phyloP scores from a whole-genome alignment of 1,140 invertebrate species.

The Panonychus citri region DNA sequence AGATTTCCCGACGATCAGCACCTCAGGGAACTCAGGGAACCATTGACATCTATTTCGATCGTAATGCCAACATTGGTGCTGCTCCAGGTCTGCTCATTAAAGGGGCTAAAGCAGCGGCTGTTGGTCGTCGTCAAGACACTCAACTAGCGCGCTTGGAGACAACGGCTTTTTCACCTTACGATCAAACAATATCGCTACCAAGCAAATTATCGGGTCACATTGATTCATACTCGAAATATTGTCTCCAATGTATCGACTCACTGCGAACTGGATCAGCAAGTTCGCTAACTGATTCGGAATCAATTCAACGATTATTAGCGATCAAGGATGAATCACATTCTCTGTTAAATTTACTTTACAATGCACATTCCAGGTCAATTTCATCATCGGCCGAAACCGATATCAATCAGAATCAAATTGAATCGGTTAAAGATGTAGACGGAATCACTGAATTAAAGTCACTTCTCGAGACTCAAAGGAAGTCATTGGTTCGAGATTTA shows the following conservation, averaged over 20 bases:
- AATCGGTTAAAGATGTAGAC: background rate
- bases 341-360: background rate
- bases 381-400: background rate
- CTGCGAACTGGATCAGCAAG: background rate
- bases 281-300: background rate
- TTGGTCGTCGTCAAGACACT: constrained; percentile 39
- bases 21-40: constrained; percentile 4
- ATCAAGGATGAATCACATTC: background rate
- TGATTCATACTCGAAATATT: background rate
- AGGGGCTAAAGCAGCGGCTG: constrained; percentile 40
- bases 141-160: constrained; percentile 58
- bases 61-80: background rate
- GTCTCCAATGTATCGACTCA: background rate
- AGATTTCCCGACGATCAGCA: background rate
- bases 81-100: constrained; percentile 27
- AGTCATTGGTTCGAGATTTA: background rate
- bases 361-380: too few relatives aligned
- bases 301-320: background rate
- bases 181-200: constrained; percentile 17
- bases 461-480: background rate
- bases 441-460: background rate
- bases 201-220: background rate
- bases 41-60: constrained; percentile 11
- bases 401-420: background rate
- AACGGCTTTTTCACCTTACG: constrained; percentile 56